Percentiles rank a stretch among this genome's conserved stretches.
phyloP scores from a whole-genome alignment of 2,797 vertebrate species.

The Hemitrygon akajei region DNA sequence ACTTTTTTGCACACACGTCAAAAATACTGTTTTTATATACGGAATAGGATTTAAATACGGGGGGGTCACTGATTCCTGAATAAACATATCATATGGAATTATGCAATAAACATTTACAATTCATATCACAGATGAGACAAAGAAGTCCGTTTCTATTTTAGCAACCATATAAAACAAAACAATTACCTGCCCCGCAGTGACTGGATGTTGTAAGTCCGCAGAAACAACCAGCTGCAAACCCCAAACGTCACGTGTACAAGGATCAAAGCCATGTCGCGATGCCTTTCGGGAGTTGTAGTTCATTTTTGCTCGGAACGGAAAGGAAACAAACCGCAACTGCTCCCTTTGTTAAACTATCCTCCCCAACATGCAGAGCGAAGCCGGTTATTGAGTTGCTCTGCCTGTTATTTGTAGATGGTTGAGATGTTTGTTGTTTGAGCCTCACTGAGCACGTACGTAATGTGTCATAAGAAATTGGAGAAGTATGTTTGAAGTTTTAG shows the following conservation, averaged over 20 bases:
- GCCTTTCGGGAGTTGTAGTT: not conserved
- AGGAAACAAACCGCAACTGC: not conserved
- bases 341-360: not conserved
- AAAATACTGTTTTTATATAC: not conserved
- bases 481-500: not conserved
- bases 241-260: not conserved
- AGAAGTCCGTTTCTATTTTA: not conserved
- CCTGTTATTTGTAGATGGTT: not conserved
- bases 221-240: not conserved
- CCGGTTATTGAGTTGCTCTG: not conserved
- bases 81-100: not conserved
- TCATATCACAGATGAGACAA: not conserved
- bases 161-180: not conserved
- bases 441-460: not conserved
- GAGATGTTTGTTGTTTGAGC: no score
- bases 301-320: fast-evolving
- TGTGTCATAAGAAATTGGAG: not conserved
- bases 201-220: not conserved
- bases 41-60: not conserved
- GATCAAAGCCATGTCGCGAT: not conserved
- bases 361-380: not conserved
- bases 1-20: not conserved
- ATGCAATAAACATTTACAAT: not conserved
- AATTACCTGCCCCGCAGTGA: constrained; percentile 5
- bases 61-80: not conserved